Conservation (phyloP, 2,888 invertebrate species). For the Azorinus chamasolen region DNA sequence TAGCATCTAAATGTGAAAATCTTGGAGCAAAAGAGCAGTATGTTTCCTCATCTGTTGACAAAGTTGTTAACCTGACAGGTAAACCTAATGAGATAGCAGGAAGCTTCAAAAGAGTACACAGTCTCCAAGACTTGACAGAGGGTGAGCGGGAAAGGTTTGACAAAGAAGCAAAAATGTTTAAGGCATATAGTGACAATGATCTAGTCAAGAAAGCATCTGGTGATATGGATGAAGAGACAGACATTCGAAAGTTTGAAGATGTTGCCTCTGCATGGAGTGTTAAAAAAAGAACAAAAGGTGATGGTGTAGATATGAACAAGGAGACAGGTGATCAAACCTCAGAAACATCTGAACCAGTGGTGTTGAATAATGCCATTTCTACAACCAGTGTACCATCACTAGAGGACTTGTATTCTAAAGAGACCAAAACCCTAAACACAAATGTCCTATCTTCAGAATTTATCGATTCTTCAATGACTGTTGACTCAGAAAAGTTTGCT, state of each 20-base stretch:
- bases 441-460: slow-evolving; percentile 87
- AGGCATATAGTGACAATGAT: slow-evolving; percentile 55
- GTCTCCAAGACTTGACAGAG: slow-evolving; percentile 42
- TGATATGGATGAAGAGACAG: slow-evolving; percentile 10
- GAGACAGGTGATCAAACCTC: neutral
- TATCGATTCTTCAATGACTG: slow-evolving; percentile 87
- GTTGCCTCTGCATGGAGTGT: neutral
- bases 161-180: slow-evolving; percentile 6
- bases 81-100: slow-evolving; percentile 2
- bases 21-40: slow-evolving; percentile 9
- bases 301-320: neutral
- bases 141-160: neutral
- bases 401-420: slow-evolving; percentile 88
- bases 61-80: neutral
- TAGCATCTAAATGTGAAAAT: neutral
- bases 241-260: slow-evolving; percentile 3
- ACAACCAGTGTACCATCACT: slow-evolving; percentile 74
- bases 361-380: slow-evolving; percentile 63
- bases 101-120: slow-evolving; percentile 42
- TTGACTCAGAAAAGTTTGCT: slow-evolving; percentile 88
- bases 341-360: slow-evolving; percentile 16
- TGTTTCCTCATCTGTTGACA: slow-evolving; percentile 28
- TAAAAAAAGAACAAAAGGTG: neutral
- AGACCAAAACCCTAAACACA: slow-evolving; percentile 89
- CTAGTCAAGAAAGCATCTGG: slow-evolving; percentile 42